A percentile compares a stretch with the other conserved stretches of the same genome.
Evolutionary conservation across 2,797 vertebrate species (phyloP).

Genomic region (Crotalus adamanteus): DNA sequence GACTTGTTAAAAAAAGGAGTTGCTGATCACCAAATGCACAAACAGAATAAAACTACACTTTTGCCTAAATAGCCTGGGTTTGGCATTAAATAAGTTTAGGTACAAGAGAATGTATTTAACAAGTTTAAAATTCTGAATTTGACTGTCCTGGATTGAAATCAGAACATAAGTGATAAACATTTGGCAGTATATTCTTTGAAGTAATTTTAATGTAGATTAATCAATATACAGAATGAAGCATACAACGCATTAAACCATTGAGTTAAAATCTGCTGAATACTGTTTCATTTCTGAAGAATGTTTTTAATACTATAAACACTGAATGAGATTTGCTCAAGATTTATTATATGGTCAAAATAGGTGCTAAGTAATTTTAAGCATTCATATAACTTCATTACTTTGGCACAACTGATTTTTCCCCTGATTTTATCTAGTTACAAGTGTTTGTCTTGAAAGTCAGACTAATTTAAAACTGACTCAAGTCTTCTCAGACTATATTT

Average conservation of each 20-base stretch:
- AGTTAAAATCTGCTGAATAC: background rate
- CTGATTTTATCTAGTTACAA: conserved; percentile 4
- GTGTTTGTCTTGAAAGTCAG: background rate
- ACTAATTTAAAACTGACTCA: fast-evolving
- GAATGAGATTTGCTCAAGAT: conserved; percentile 2
- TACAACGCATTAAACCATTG: background rate
- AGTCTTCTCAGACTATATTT: background rate
- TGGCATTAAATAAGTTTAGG: background rate
- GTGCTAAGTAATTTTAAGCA: conserved; percentile 32
- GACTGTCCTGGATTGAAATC: background rate
- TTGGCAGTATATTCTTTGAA: background rate
- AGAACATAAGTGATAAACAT: background rate
- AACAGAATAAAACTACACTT: background rate
- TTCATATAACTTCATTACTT: conserved; percentile 37
- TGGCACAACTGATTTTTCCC: conserved; percentile 31
- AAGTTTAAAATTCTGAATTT: background rate
- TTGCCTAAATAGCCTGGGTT: background rate
- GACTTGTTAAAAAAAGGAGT: conserved; percentile 16
- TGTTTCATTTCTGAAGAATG: background rate
- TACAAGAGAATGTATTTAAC: background rate
- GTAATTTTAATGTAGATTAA: background rate
- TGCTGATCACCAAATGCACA: background rate
- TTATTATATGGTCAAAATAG: background rate
- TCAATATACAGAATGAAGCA: background rate
- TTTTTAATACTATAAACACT: background rate